phyloP scores from a whole-genome alignment of 2,113 vertebrate genomes.

The Xiphophorus maculatus region DNA sequence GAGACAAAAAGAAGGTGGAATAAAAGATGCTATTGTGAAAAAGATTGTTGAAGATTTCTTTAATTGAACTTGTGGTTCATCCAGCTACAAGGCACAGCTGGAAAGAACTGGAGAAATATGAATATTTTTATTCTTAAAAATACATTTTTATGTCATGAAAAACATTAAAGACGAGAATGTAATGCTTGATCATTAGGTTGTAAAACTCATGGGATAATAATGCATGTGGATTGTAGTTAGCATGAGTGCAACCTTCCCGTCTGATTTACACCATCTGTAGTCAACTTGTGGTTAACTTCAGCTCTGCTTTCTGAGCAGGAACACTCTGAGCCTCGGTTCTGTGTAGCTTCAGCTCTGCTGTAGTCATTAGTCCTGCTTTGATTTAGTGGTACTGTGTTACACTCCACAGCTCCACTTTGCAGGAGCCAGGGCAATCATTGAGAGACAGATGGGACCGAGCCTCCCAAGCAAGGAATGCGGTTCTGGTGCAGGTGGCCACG shows the following conservation, averaged over 20 bases:
- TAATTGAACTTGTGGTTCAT: conserved; percentile 20
- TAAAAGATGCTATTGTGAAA: conserved; percentile 25
- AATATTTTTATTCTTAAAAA: neutral
- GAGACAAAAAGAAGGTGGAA: conserved; percentile 33
- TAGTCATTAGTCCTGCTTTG: conserved; percentile 66
- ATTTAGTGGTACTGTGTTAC: conserved; percentile 57
- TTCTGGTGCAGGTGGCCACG: conserved; percentile 52
- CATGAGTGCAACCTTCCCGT: neutral
- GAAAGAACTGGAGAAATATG: neutral
- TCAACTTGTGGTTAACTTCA: conserved; percentile 45
- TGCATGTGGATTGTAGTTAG: neutral
- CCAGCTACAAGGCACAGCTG: neutral
- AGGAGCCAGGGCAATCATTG: conserved; percentile 45
- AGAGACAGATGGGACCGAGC: conserved; percentile 32
- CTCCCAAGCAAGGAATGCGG: conserved; percentile 16
- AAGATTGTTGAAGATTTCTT: conserved; percentile 17
- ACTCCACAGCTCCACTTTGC: conserved; percentile 45
- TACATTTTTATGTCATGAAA: neutral
- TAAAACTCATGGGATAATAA: neutral
- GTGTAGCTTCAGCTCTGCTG: conserved; percentile 47
- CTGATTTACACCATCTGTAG: conserved; percentile 42
- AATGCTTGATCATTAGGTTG: neutral
- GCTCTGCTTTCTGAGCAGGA: conserved; percentile 37
- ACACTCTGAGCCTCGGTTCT: conserved; percentile 39
- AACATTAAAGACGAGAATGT: neutral